Base-by-base conservation (phyloP, 2,113 vertebrate species). In the Gambusia affinis region DNA sequence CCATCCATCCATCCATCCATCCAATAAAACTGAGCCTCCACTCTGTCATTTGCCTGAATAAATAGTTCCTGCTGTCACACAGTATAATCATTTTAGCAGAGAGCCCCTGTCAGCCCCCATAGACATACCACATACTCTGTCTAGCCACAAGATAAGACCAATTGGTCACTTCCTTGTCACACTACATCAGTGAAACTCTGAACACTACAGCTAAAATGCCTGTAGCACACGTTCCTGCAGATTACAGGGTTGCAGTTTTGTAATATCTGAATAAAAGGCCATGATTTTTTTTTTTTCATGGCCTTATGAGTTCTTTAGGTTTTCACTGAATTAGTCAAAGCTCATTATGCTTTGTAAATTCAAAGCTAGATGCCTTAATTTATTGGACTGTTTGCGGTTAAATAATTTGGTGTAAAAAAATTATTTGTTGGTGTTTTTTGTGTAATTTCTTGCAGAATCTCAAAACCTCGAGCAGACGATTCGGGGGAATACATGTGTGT, bases 401-500 rank as follows among this genome's bases (percentile, higher is more conserved):
- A 51, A 37, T 67, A 60, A 66, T n/a, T 66, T 57, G 3, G 7
- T 22, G 44, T 44, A 75, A 91, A 69, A 89, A 78, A 68, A 5
- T 42, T 1, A 42, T 42, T 42, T 42, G 39, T 12, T 42, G 39
- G 44, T 47, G 60, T 39, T 67, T 85, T 81, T 88, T 93, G 67
- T 93, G 66, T 79, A 2, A 47, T 28, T 67, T 84, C 80, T 89
- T 92, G 72, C 93, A 99, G 98, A 94, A 95, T 99, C 87, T 70
- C 2, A 72, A 98, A 98, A 92, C 94, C 97, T 31, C 95, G 96
- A 87, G 95, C 97, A 17, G 98, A 99, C 1, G 96, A 96, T 87
- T 96, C 98, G 8, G 98, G 97, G 35, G 97, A 98, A 88, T 99
- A 99, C 90, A 94, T 97, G 94, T 99, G 98, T 54, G 97, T 99